These are phyloP conservation scores for Etheostoma spectabile DNA, from an alignment of 2,113 vertebrate genomes.

Conservation along the genomic window DNA sequence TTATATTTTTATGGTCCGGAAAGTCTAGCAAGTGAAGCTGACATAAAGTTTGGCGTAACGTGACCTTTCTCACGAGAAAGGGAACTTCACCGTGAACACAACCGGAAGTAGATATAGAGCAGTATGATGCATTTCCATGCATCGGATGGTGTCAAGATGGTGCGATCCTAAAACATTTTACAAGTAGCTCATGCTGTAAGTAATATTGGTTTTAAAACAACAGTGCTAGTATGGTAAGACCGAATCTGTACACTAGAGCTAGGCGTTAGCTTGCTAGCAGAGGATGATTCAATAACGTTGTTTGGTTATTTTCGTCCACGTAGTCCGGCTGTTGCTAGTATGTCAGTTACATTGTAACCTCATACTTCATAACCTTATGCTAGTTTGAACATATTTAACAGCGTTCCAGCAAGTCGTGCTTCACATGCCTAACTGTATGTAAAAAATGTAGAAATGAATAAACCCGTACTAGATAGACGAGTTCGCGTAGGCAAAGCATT, in stretches of 20 bases:
- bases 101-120: constrained; percentile 56
- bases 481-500: accelerated
- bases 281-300: not conserved
- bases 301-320: not conserved
- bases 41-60: not conserved
- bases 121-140: no score
- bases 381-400: not conserved
- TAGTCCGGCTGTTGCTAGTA: not conserved
- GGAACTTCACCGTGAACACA: not conserved
- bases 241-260: not conserved
- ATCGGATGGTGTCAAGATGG: not conserved
- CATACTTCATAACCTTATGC: no score
- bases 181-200: constrained; percentile 36
- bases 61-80: not conserved
- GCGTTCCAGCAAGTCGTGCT: not conserved
- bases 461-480: not conserved
- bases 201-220: not conserved
- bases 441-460: not conserved
- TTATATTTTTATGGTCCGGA: no score
- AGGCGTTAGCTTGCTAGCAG: constrained; percentile 32
- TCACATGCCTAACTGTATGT: not conserved
- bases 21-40: not conserved
- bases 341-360: not conserved
- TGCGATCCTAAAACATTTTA: not conserved
- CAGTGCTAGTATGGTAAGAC: not conserved